Conservation (phyloP, 2,888 invertebrate species). For the Panopea generosa region DNA sequence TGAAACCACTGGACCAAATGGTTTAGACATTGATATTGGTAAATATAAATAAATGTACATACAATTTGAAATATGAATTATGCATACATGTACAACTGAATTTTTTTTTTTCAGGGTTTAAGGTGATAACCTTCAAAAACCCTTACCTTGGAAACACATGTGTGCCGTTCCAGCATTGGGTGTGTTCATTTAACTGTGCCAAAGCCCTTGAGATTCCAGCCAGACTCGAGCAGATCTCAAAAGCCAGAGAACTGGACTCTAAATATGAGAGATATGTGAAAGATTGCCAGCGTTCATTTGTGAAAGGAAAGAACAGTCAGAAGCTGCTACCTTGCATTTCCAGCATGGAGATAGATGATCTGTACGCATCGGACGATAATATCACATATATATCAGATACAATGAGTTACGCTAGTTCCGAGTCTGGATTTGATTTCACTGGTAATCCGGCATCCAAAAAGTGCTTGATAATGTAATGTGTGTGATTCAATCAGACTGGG, state of each 20-base stretch:
- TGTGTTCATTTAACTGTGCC: slow-evolving; percentile 85
- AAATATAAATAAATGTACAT: too few species aligned
- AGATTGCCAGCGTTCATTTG: slow-evolving; percentile 73
- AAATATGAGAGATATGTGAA: slow-evolving; percentile 82
- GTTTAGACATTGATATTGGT: too few species aligned
- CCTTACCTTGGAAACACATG: slow-evolving; percentile 86
- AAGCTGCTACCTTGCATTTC: slow-evolving; percentile 34
- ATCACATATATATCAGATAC: not conserved
- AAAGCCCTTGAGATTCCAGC: slow-evolving; percentile 85
- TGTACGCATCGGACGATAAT: too few species aligned
- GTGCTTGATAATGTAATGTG: slow-evolving; percentile 12
- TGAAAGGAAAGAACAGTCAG: slow-evolving; percentile 24
- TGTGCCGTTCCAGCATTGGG: slow-evolving; percentile 86
- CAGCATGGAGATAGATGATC: too few species aligned
- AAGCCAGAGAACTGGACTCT: slow-evolving; percentile 82
- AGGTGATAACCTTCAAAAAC: slow-evolving; percentile 86
- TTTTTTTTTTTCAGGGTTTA: slow-evolving; percentile 82
- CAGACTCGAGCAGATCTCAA: slow-evolving; percentile 83
- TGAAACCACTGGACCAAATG: too few species aligned
- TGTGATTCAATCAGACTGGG: too few species aligned
- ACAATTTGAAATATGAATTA: too few species aligned
- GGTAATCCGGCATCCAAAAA: slow-evolving; percentile 6
- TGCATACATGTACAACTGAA: too few species aligned
- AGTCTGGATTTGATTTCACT: not conserved
- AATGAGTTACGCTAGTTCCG: slow-evolving; percentile 7